These are phyloP conservation scores for Psophia crepitans DNA, from an alignment of 2,113 vertebrate species.

Conservation along the genomic window DNA sequence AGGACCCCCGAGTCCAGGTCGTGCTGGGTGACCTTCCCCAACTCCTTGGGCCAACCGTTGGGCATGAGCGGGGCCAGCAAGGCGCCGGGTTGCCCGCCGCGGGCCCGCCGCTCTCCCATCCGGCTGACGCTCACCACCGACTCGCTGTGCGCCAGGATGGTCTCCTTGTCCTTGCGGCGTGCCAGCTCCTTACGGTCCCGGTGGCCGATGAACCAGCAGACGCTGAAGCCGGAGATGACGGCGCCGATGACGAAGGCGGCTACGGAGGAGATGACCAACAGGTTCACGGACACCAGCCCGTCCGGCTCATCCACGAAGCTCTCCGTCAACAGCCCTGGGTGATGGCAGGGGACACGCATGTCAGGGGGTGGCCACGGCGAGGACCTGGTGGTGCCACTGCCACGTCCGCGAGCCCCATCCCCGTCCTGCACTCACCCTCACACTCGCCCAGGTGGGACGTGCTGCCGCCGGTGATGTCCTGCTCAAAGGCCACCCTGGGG, in stretches of 20 bases:
- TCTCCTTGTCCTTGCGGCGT: constrained; percentile 90
- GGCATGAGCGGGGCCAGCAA: constrained; percentile 80
- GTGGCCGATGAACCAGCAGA: constrained; percentile 94
- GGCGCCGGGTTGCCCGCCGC: constrained; percentile 70
- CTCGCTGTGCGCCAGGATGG: constrained; percentile 83
- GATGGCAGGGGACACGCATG: neutral
- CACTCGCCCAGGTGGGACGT: constrained; percentile 92
- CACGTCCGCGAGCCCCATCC: accelerated
- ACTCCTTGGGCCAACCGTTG: constrained; percentile 87
- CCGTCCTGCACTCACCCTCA: constrained; percentile 80
- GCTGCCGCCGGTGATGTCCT: constrained; percentile 87
- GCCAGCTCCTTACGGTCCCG: constrained; percentile 84
- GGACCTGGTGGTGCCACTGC: accelerated
- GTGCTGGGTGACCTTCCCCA: constrained; percentile 70
- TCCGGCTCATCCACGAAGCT: constrained; percentile 90
- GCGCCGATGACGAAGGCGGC: constrained; percentile 93
- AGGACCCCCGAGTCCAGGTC: constrained; percentile 89
- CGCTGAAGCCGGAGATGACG: constrained; percentile 88
- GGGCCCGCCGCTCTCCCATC: constrained; percentile 74
- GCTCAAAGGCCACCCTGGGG: constrained; percentile 85
- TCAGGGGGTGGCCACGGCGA: accelerated
- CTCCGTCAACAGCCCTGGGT: constrained; percentile 85
- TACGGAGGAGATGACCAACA: constrained; percentile 91
- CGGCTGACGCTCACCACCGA: constrained; percentile 92
- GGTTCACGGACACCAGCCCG: constrained; percentile 90